Conservation (phyloP, 2,888 invertebrate genomes). For the Macrosoma leucophasiata region DNA sequence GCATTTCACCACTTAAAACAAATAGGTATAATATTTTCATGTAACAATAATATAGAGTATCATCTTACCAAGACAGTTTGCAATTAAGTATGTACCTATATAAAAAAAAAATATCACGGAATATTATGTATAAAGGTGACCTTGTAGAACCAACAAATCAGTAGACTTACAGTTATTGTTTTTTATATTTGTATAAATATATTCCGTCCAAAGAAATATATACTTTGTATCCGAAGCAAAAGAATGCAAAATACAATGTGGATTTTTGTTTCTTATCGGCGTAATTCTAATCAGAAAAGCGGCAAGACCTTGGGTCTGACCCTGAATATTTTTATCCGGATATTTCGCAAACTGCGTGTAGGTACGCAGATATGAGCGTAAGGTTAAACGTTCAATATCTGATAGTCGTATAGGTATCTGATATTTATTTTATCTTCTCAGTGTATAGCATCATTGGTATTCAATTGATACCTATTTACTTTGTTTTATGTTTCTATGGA, state of each 20-base stretch:
- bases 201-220: constrained; percentile 33
- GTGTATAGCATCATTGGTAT: too few relatives aligned
- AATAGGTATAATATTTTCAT: too few relatives aligned
- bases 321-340: constrained; percentile 72
- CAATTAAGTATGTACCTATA: too few relatives aligned
- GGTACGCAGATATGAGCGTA: constrained; percentile 41
- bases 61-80: too few relatives aligned
- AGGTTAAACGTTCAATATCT: too few relatives aligned
- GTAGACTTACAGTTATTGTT: constrained; percentile 63
- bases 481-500: too few relatives aligned
- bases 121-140: too few relatives aligned
- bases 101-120: too few relatives aligned
- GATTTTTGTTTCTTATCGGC: constrained; percentile 49
- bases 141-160: constrained; percentile 61
- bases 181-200: constrained; percentile 33
- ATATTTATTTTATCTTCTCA: constrained; percentile 1
- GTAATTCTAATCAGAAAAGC: constrained; percentile 68
- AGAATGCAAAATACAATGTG: constrained; percentile 39
- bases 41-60: too few relatives aligned
- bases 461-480: too few relatives aligned
- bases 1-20: too few relatives aligned
- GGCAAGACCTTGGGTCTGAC: constrained; percentile 69
- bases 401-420: constrained; percentile 2
- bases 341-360: constrained; percentile 58
- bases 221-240: constrained; percentile 35